Base-by-base conservation (phyloP, 2,888 invertebrate species). In the Xanthorhoe spadicearia region DNA sequence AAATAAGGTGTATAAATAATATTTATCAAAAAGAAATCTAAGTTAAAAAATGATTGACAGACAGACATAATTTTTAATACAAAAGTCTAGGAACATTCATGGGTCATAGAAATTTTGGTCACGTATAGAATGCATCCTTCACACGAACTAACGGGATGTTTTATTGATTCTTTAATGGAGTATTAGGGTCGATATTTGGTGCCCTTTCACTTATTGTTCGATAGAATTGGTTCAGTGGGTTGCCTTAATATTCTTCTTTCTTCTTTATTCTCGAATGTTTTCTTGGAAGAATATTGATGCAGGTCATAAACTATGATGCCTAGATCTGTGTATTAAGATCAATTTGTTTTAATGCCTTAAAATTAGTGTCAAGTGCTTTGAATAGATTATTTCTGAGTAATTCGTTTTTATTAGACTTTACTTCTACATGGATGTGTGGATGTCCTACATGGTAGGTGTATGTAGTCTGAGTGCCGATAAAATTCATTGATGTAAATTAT, bases 121-220 rank as follows among this genome's bases (percentile, higher is more conserved):
- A 88, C 88, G 88, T 85, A 77, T 73, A 49, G 70, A 84, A 81
- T 80, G 83, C 83, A 84, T 86, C 87, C 86, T 88, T 84, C 82
- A 83, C 84, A 77, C 74, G 82, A 83, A 84, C 61, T 87, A 88
- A 88, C 88, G 88, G 88, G 74, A 78, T 72, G 69, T 68, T 80
- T 82, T 80, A 84, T 84, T 74, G 80, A 77, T 76, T 73, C 76
- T 73, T 81, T 78, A 73, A 74, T 76, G 78, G 69, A 76, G 71
- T 77, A 81, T 82, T 76, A 76, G 80, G 77, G 69, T 77, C 79
- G 79, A 82, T 81, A 81, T 84, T 81, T 81, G 81, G 72, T 73
- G 78, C 77, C 80, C 78, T 84, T 86, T 86, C 84, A 77, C 74
- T 74, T 76, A 75, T 76, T 77, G 77, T 78, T 77, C 68, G 66